Percentiles rank a stretch among this genome's conserved stretches.
These are phyloP conservation scores for Tetranychus cinnabarinus DNA, from an alignment of 1,140 invertebrate species.

Conservation along the genomic window DNA sequence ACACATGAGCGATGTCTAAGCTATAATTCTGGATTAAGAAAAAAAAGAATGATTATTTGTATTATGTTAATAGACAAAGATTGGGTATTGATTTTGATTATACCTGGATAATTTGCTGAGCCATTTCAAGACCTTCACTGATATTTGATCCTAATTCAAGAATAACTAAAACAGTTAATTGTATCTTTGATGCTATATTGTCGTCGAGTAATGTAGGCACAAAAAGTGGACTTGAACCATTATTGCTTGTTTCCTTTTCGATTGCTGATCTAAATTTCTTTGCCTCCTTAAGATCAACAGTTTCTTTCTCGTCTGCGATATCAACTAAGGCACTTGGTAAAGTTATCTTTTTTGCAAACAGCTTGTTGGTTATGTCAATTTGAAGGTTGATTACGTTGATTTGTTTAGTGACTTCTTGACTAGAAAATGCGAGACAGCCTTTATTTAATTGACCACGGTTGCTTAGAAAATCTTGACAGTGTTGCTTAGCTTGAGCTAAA, in stretches of 20 bases:
- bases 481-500: constrained; percentile 5
- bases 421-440: constrained; percentile 3
- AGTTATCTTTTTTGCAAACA: constrained; percentile 2
- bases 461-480: constrained; percentile 9
- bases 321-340: background rate
- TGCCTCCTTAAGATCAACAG: background rate
- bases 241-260: background rate
- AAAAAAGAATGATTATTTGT: background rate
- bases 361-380: constrained; percentile 6
- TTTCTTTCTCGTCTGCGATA: background rate
- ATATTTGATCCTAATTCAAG: background rate
- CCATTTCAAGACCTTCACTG: constrained; percentile 8
- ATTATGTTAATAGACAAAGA: background rate
- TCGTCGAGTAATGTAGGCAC: constrained; percentile 2
- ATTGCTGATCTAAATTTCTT: background rate
- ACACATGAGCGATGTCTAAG: constrained; percentile 2
- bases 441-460: background rate
- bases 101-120: constrained; percentile 9
- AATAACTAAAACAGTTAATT: constrained; percentile 3
- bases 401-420: constrained; percentile 9
- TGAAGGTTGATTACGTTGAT: constrained; percentile 7
- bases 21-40: constrained; percentile 3
- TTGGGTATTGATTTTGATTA: background rate
- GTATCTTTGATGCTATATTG: constrained; percentile 2
- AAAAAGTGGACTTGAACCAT: background rate